Percentiles rank a stretch among this genome's conserved stretches.
These are phyloP conservation scores for Callimorpha dominula DNA, from an alignment of 2,888 invertebrate genomes.

Conservation along the genomic window DNA sequence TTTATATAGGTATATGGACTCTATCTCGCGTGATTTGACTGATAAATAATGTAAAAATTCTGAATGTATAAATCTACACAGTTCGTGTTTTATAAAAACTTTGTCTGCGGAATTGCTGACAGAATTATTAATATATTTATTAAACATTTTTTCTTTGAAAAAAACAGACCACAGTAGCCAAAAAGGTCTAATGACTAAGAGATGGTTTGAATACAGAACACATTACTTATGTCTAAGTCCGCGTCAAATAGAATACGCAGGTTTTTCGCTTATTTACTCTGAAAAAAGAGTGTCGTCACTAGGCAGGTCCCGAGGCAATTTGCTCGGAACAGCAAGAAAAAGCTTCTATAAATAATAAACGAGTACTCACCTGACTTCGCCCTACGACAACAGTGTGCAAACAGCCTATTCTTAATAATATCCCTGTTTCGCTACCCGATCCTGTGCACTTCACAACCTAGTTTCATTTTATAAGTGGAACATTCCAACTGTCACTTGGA, in stretches of 20 bases:
- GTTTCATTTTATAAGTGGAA: constrained; percentile 55
- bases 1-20: no score
- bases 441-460: constrained; percentile 64
- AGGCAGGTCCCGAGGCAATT: constrained; percentile 34
- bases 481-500: constrained; percentile 38
- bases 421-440: constrained; percentile 55
- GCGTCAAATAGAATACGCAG: constrained; percentile 5
- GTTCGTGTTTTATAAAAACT: constrained; percentile 7
- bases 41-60: no score
- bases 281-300: constrained; percentile 27
- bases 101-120: neutral
- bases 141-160: neutral
- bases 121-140: neutral
- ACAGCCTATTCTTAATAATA: constrained; percentile 63
- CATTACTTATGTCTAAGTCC: constrained; percentile 6
- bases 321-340: constrained; percentile 43
- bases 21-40: no score
- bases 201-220: constrained; percentile 8
- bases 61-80: neutral
- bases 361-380: constrained; percentile 58
- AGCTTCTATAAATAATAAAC: constrained; percentile 58
- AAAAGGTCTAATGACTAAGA: neutral
- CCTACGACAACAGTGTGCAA: constrained; percentile 58
- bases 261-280: constrained; percentile 24
- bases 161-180: neutral